These are phyloP conservation scores for Drosophila austrosaltans DNA, from an alignment of 2,888 invertebrate species.

Conservation along the genomic window DNA sequence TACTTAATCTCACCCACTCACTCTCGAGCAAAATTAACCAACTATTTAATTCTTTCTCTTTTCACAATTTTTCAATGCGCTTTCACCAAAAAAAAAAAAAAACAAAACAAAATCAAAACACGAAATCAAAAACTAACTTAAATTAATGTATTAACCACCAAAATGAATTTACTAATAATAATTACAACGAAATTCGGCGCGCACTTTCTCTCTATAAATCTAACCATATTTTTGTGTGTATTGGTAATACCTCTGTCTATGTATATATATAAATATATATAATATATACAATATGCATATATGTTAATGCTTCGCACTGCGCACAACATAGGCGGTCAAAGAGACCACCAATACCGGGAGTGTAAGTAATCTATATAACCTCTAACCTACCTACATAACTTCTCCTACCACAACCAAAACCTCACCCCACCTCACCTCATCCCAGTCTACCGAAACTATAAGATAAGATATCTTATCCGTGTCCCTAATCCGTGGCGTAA, in stretches of 20 bases:
- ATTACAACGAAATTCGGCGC: constrained; percentile 61
- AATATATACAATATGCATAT: constrained; percentile 3
- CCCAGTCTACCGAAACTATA: background rate
- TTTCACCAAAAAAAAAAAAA: constrained; percentile 76
- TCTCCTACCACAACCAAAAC: background rate
- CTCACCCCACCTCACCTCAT: constrained; percentile 26
- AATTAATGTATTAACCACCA: constrained; percentile 71
- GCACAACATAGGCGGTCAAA: constrained; percentile 87
- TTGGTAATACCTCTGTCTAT: constrained; percentile 47
- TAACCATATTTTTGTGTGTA: constrained; percentile 39
- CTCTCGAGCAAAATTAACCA: constrained; percentile 61
- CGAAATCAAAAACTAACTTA: background rate
- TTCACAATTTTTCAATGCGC: constrained; percentile 82
- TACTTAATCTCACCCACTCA: constrained; percentile 29
- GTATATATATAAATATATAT: constrained; percentile 2
- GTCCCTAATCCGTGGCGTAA: background rate
- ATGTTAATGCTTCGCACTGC: constrained; percentile 69
- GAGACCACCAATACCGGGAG: constrained; percentile 88
- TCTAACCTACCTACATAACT: background rate
- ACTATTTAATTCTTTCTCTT: constrained; percentile 79
- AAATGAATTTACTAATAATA: constrained; percentile 53
- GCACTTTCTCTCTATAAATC: constrained; percentile 49
- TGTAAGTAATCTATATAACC: constrained; percentile 84
- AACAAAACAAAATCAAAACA: constrained; percentile 51
- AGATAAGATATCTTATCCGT: constrained; percentile 10